phyloP scores from a whole-genome alignment of 2,797 vertebrate genomes.

The Cyclura pinguis region DNA sequence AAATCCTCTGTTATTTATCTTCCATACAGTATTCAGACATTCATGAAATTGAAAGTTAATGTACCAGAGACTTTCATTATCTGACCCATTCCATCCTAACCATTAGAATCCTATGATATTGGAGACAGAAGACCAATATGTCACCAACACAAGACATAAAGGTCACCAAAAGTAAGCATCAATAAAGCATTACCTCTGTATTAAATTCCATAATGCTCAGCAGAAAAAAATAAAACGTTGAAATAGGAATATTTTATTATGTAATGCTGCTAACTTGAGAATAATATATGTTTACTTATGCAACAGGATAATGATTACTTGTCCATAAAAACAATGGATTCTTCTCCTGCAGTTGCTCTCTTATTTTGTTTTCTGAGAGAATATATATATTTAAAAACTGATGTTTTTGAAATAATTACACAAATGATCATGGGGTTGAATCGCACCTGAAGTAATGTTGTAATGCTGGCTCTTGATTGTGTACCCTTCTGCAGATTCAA shows the following conservation, averaged over 20 bases:
- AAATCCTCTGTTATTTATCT: slow-evolving; percentile 83
- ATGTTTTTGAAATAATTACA: neutral
- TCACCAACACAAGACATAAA: slow-evolving; percentile 82
- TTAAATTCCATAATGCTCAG: slow-evolving; percentile 80
- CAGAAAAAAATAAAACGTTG: slow-evolving; percentile 74
- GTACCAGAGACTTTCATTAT: slow-evolving; percentile 88
- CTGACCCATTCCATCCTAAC: slow-evolving; percentile 83
- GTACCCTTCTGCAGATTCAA: neutral
- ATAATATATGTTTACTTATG: slow-evolving; percentile 66
- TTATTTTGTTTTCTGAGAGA: slow-evolving; percentile 60
- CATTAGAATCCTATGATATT: slow-evolving; percentile 80
- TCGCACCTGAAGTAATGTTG: neutral
- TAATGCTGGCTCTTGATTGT: neutral
- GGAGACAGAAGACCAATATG: slow-evolving; percentile 83
- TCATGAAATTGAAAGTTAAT: slow-evolving; percentile 91
- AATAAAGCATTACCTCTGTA: slow-evolving; percentile 81
- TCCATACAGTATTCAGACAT: slow-evolving; percentile 84
- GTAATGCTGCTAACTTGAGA: slow-evolving; percentile 60
- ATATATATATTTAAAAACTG: slow-evolving; percentile 7
- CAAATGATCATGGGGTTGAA: neutral
- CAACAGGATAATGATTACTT: slow-evolving; percentile 65
- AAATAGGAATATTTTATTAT: slow-evolving; percentile 74
- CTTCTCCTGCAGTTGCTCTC: slow-evolving; percentile 36
- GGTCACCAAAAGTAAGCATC: slow-evolving; percentile 84
- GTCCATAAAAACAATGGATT: slow-evolving; percentile 63